Evolutionary conservation across 2,888 invertebrate species (phyloP).

Genomic region (Rugalucina vietnamica): DNA sequence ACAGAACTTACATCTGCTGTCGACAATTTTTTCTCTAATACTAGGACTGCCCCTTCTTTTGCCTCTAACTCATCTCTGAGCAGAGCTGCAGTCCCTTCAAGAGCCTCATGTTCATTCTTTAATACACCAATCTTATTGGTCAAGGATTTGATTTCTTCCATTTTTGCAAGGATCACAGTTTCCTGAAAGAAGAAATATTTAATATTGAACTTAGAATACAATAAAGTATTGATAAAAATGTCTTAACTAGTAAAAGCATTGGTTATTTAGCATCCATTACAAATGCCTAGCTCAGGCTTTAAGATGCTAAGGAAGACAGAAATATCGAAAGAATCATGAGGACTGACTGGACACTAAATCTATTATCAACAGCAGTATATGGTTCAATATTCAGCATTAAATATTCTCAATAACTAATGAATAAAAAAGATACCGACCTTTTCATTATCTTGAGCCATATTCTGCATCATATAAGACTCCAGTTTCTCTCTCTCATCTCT

Average conservation of each 20-base stretch:
- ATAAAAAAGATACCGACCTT: conserved; percentile 40
- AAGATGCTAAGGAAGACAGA: too few relatives aligned
- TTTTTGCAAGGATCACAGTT: conserved; percentile 27
- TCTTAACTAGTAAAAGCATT: not conserved
- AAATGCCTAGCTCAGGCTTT: too few relatives aligned
- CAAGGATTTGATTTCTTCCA: conserved; percentile 48
- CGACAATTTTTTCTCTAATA: conserved; percentile 17
- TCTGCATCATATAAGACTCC: conserved; percentile 30
- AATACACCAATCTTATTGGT: conserved; percentile 32
- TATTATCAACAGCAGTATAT: too few relatives aligned
- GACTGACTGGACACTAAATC: too few relatives aligned
- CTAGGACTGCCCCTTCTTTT: not conserved
- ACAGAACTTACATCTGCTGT: conserved; percentile 27
- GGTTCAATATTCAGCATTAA: too few relatives aligned
- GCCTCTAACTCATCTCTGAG: conserved; percentile 21
- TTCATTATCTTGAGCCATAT: conserved; percentile 31
- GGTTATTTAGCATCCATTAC: not conserved
- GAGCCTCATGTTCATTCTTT: conserved; percentile 39
- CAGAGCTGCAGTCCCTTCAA: not conserved
- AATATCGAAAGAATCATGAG: too few relatives aligned
- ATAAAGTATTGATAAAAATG: not conserved
- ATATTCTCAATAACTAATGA: too few relatives aligned
- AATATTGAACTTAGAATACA: not conserved
- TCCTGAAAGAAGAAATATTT: conserved; percentile 17
- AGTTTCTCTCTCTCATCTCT: conserved; percentile 27